Evolutionary conservation across 2,888 invertebrate species (phyloP).

Genomic region (Mesoligia furuncula): DNA sequence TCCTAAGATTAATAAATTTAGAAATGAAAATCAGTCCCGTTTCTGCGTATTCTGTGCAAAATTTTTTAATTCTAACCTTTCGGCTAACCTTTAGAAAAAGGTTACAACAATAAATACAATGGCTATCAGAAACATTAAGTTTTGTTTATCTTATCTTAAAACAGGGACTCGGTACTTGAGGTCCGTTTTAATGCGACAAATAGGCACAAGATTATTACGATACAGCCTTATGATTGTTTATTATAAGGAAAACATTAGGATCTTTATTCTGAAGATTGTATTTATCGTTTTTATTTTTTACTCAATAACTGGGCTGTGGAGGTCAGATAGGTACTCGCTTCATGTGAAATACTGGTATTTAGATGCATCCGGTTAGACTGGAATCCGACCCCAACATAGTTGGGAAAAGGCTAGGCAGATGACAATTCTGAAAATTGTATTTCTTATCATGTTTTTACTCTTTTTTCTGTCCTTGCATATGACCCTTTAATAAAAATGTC

Average conservation of each 20-base stretch:
- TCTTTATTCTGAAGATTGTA: not conserved
- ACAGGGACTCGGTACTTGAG: conserved; percentile 26
- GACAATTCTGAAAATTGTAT: not conserved
- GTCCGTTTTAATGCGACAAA: conserved; percentile 49
- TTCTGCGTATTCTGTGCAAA: conserved; percentile 38
- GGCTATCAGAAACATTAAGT: conserved; percentile 58
- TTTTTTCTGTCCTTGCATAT: not conserved
- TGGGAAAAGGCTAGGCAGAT: no score
- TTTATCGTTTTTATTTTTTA: not conserved
- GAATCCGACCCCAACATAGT: no score
- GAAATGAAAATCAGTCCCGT: conserved; percentile 26
- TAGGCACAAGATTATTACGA: conserved; percentile 38
- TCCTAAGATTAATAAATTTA: conserved; percentile 27
- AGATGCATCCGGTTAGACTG: no score
- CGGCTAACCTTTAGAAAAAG: conserved; percentile 48
- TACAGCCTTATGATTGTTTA: conserved; percentile 9
- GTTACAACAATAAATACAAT: conserved; percentile 56
- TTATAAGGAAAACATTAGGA: conserved; percentile 1
- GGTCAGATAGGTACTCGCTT: no score
- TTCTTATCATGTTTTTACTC: not conserved
- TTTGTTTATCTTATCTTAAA: conserved; percentile 56
- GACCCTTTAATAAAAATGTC: not conserved
- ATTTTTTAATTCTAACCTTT: conserved; percentile 51
- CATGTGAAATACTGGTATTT: no score
- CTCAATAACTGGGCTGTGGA: no score